Conservation (phyloP, 2,113 vertebrate genomes). For the Petroica traversi region DNA sequence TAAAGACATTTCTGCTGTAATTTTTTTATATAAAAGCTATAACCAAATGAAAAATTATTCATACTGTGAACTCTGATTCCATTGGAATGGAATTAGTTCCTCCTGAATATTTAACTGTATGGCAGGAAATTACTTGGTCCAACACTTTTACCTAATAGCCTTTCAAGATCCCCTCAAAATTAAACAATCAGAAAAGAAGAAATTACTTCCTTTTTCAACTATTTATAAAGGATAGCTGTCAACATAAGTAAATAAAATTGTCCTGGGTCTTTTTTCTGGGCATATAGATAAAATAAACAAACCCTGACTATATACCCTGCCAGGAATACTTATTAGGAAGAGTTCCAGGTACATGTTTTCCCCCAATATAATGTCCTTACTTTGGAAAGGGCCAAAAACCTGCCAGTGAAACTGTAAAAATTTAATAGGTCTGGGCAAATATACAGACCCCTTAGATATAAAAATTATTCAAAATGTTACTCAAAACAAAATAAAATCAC, state of each 20-base stretch:
- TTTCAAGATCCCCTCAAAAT: neutral
- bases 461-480: neutral
- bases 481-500: slow-evolving; percentile 23
- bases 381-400: neutral
- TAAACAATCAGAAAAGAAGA: neutral
- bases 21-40: neutral
- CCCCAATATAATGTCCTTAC: neutral
- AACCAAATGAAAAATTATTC: neutral
- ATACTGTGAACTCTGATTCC: neutral
- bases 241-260: neutral
- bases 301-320: neutral
- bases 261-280: neutral
- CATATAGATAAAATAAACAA: neutral
- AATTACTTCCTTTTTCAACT: neutral
- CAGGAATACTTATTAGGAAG: neutral
- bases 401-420: neutral
- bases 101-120: neutral
- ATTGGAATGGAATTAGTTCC: neutral
- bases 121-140: neutral
- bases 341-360: neutral
- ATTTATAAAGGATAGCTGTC: neutral
- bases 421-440: neutral
- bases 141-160: neutral
- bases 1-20: neutral
- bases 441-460: neutral